Conservation (phyloP, 2,888 invertebrate genomes). For the Brachynemurus nebulosus region DNA sequence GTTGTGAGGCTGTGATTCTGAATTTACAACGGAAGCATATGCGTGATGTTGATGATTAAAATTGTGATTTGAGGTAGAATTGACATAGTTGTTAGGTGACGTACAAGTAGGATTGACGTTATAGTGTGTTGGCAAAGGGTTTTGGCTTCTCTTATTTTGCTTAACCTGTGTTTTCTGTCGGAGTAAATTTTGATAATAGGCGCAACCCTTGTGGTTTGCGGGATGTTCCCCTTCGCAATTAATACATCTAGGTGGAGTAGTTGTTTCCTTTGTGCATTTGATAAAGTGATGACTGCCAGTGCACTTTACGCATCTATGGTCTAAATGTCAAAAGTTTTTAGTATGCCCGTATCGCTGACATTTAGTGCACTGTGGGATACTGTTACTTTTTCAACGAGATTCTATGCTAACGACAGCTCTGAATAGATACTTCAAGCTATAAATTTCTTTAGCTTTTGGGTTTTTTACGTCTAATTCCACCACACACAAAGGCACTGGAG, state of each 20-base stretch:
- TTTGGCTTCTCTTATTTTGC: background rate
- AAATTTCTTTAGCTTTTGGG: no score
- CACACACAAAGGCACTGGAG: no score
- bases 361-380: no score
- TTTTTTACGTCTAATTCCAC: no score
- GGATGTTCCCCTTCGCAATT: background rate
- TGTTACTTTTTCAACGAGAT: no score
- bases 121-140: no score
- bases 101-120: background rate
- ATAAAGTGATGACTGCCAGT: background rate
- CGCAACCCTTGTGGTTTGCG: background rate
- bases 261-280: no score
- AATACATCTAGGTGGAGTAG: background rate
- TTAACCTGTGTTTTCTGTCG: background rate
- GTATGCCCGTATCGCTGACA: no score
- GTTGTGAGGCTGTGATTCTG: background rate
- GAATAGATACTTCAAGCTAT: no score
- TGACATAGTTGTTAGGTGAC: background rate
- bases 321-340: no score
- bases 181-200: background rate
- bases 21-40: background rate
- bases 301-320: no score
- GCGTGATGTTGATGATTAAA: background rate
- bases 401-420: no score
- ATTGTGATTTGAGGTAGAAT: background rate